A percentile compares a stretch with the other conserved stretches of the same genome.
These are phyloP conservation scores for Montipora capitata DNA, from an alignment of 92 coral and sea anemone genomes.

Conservation along the genomic window DNA sequence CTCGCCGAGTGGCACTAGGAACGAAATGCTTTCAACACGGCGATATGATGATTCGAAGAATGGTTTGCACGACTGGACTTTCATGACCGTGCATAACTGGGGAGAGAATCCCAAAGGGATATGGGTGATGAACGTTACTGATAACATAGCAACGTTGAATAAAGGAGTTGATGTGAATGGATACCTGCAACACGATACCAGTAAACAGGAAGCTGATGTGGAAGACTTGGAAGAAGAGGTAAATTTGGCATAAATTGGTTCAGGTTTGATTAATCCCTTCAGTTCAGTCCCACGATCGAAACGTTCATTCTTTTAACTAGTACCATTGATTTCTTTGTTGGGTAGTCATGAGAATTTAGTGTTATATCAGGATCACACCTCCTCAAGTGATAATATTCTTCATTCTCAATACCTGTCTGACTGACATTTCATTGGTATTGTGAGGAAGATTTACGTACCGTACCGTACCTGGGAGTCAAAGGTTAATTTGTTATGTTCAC, in stretches of 20 bases:
- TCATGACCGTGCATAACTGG: conserved; percentile 99
- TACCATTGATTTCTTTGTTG: no score
- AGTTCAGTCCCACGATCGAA: no score
- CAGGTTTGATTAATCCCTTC: neutral
- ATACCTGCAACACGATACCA: conserved; percentile 96
- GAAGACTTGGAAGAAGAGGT: conserved; percentile 99
- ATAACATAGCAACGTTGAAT: conserved; percentile 85
- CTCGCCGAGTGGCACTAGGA: conserved; percentile 99
- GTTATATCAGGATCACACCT: no score
- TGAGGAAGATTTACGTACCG: no score
- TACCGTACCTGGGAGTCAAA: no score
- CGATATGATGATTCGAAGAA: conserved; percentile 99
- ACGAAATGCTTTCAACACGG: conserved; percentile 99
- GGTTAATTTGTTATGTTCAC: no score
- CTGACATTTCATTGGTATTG: no score
- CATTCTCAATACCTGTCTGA: no score
- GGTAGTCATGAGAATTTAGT: no score
- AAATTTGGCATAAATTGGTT: neutral
- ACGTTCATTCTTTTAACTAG: no score
- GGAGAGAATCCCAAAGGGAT: conserved; percentile 99
- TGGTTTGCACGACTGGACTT: conserved; percentile 99
- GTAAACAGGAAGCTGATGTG: conserved; percentile 98
- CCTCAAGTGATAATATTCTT: no score
- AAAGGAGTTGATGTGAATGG: conserved; percentile 95
- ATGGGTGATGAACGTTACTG: conserved; percentile 99